Base-by-base conservation (phyloP, 2,888 invertebrate genomes). In the Papilio protenor region DNA sequence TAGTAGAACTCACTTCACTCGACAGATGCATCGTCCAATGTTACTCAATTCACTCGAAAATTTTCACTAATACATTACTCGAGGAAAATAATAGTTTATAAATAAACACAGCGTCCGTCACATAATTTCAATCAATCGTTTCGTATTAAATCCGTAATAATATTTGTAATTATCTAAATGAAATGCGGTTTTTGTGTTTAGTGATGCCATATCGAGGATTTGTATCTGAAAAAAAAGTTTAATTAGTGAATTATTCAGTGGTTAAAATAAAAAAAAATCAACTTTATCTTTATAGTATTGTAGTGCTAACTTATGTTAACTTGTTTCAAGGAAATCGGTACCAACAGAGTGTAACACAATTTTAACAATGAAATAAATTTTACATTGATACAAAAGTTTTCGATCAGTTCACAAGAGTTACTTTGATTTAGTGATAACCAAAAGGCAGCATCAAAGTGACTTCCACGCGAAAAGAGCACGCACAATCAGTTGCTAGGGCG, bases 1-100 rank as follows among this genome's bases (percentile, higher is more conserved):
- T 97, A 79, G 97, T 97, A 76, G 97, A 96, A 89, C 96, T 96
- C 89, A 97, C 96, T 95, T 97, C 97, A 94, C 96, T 96, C 85
- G 97, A 96, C 91, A 97, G 92, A 95, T 97, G 97, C 97, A 97
- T 97, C 92, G 90, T 92, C 86, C 85, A 84, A 77, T 66, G 57
- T 79, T 79, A 77, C 73, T 75, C 16, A 70, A 71, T n/a, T 64
- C 75, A 78, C 77, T 75, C n/a, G 64, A 40, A 40, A 78, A 64
- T 49, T n/a, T 76, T 82, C 80, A 82, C 81, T 83, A 81, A 83
- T 76, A 82, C 82, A 84, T 86, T 80, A 82, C 80, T 64, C 52
- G 61, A 40, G n/a, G 80, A 81, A 57, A 72, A 45, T 83, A 82
- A 76, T 79, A 79, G 81, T 85, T 81, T 82, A 80, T 74, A 69